Conservation (phyloP, 2,113 vertebrate genomes). For the Corythornis vintsioides region DNA sequence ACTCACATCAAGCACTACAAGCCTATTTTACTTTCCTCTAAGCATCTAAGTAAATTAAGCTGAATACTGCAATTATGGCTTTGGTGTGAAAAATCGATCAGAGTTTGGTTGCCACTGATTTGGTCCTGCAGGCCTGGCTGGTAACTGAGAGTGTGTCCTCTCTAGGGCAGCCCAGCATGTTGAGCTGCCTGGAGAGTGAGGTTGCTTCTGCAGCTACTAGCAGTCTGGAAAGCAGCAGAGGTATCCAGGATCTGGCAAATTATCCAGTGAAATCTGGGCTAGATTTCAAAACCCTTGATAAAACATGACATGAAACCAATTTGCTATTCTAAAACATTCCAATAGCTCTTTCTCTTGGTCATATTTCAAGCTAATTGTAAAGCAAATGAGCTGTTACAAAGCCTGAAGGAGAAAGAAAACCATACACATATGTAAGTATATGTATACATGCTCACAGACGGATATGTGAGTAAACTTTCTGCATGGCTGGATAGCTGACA, state of each 20-base stretch:
- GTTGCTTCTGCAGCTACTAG: background rate
- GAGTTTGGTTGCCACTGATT: background rate
- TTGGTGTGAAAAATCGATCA: background rate
- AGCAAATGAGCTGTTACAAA: background rate
- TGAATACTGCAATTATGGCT: background rate
- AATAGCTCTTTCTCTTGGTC: background rate
- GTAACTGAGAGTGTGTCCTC: background rate
- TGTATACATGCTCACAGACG: background rate
- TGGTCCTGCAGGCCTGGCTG: background rate
- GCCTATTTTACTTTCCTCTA: background rate
- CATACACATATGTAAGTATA: background rate
- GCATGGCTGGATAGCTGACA: background rate
- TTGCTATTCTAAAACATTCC: conserved; percentile 17
- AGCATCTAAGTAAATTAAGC: background rate
- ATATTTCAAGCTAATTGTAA: conserved; percentile 30
- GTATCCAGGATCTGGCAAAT: conserved; percentile 13
- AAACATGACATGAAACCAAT: conserved; percentile 6
- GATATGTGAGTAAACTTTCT: background rate
- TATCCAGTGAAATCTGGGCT: conserved; percentile 17
- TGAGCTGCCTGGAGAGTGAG: background rate
- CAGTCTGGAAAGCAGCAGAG: background rate
- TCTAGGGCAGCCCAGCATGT: background rate
- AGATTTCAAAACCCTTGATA: conserved; percentile 25
- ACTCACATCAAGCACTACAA: background rate
- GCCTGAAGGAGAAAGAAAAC: background rate